These are phyloP conservation scores for Limnephilus auricula DNA, from an alignment of 2,888 invertebrate genomes.

Conservation along the genomic window DNA sequence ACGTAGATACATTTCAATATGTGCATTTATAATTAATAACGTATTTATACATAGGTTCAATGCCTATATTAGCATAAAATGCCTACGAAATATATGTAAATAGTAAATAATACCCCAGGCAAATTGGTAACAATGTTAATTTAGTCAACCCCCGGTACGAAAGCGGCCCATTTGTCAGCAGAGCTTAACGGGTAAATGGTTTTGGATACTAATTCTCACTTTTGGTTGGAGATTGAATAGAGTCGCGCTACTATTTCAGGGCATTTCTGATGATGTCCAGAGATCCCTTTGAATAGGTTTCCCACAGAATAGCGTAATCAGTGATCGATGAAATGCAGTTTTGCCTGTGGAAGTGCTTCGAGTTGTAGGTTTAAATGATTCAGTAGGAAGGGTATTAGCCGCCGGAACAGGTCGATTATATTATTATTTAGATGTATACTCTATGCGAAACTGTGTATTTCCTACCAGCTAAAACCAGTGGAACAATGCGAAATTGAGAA, in stretches of 20 bases:
- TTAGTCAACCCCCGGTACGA: neutral
- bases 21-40: neutral
- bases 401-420: neutral
- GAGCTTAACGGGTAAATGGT: neutral
- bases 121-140: slow-evolving; percentile 4
- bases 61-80: neutral
- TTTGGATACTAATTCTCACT: slow-evolving; percentile 31
- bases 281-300: neutral
- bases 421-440: neutral
- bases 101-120: neutral
- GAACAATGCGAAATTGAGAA: too few relatives aligned
- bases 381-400: neutral
- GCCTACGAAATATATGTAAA: neutral
- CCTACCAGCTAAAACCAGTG: neutral
- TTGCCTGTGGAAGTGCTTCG: neutral
- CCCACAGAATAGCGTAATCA: slow-evolving; percentile 1
- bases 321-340: neutral
- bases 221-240: slow-evolving; percentile 25
- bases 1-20: neutral
- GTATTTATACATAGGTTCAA: neutral
- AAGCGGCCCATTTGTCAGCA: neutral
- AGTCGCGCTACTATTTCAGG: neutral
- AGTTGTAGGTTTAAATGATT: neutral
- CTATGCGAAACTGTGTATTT: neutral
- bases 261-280: slow-evolving; percentile 7